Base-by-base conservation (phyloP, 2,113 vertebrate species). In the Herpailurus yagouaroundi region DNA sequence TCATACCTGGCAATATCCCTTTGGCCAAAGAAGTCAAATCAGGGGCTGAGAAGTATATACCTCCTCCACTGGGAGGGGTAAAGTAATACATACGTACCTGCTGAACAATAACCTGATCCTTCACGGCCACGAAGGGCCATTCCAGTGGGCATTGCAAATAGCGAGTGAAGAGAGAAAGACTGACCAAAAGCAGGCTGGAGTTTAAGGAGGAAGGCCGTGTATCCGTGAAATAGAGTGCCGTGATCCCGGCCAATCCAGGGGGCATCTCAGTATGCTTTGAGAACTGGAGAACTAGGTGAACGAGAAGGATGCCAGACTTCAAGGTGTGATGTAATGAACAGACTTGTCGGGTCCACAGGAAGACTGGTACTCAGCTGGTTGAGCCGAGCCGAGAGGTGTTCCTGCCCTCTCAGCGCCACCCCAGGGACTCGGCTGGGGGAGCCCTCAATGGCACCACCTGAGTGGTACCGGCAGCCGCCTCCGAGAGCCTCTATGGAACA, bases 371-470 rank as follows among this genome's bases (percentile, higher is more conserved):
- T n/a, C 2, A 81, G 19, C 14, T 45, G 33, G 33, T 27, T 2
- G 6, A 84, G 33, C 66, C 81, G 81, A 38, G 50, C 25, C 50
- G 60, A 55, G 29, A 29, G 15, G 19, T 25, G 1, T 19, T 36
- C 38, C 41, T 12, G 0, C 25, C 23, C 68, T 11, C 13, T 31
- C 14, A 48, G 25, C 29, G 38, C 3, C 21, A 14, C 2, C 9
- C 82, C 14, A 29, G 50, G 13, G 50, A 27, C 11, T 33, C 48
- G 33, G 18, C 33, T 13, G 2, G 25, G 2, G 48, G 9, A 50
- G 41, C n/a, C 21, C 80, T 74, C 6, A 0, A 10, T 36, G 27
- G 69, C 7, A 38, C 36, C 3, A 0, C 25, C 1, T 14, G 21
- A 50, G 7, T 0, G 23, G 18, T 33, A 76, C 95, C 52, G 31